Percentiles rank a stretch among this genome's conserved stretches.
phyloP scores from a whole-genome alignment of 2,888 invertebrate genomes.

The Chydorus sphaericus region DNA sequence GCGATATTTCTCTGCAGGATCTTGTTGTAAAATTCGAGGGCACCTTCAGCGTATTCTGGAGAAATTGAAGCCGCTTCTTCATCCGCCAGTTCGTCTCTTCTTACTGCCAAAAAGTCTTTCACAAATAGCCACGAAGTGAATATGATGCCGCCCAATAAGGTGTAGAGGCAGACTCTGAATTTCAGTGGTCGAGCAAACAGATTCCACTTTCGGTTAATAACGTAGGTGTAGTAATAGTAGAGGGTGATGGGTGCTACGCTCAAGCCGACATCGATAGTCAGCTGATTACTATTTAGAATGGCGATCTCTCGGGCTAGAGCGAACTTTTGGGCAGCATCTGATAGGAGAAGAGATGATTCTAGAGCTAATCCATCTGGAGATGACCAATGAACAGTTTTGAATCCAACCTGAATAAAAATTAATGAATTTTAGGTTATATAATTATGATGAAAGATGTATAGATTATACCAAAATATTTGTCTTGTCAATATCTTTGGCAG shows the following conservation, averaged over 20 bases:
- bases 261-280: constrained; percentile 40
- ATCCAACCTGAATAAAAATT: constrained; percentile 40
- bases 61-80: constrained; percentile 42
- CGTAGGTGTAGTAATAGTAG: constrained; percentile 37
- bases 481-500: constrained; percentile 39
- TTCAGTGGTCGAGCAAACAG: constrained; percentile 38
- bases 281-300: constrained; percentile 42
- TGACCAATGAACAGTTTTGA: constrained; percentile 47
- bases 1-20: constrained; percentile 55
- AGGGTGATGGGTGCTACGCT: constrained; percentile 35
- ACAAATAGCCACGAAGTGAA: constrained; percentile 44
- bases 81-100: constrained; percentile 48
- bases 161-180: constrained; percentile 38
- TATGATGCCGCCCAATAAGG: constrained; percentile 40
- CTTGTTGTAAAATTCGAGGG: constrained; percentile 60
- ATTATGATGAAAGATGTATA: neutral
- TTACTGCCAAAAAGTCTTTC: constrained; percentile 46
- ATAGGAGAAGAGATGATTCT: constrained; percentile 49
- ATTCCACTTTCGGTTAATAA: constrained; percentile 39
- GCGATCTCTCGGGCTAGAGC: constrained; percentile 61
- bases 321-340: constrained; percentile 63
- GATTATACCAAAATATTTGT: constrained; percentile 37
- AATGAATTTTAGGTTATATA: neutral
- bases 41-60: constrained; percentile 50
- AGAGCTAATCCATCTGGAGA: constrained; percentile 45